Base-by-base conservation (phyloP, 2,888 invertebrate species). In the Heteromyza rotundicornis region DNA sequence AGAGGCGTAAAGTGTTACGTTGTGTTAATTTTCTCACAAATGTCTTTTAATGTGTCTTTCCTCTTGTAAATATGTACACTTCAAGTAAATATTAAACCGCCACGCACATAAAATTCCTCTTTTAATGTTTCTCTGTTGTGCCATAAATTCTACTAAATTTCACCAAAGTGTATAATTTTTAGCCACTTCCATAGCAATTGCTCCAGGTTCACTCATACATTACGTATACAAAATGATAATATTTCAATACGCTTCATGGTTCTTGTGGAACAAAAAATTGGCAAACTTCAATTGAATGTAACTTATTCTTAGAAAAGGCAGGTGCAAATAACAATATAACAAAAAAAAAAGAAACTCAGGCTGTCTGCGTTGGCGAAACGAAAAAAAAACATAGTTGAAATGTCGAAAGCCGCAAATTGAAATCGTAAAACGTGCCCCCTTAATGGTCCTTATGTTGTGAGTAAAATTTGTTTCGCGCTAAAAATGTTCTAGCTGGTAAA, bases 391-490 rank as follows among this genome's bases (percentile, higher is more conserved):
- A n/a, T n/a, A n/a, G n/a, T n/a, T n/a, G n/a, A n/a, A 32, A 32
- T 32, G 32, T 12, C 7, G 32, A 32, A 17, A 47, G 40, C 27
- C 47, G 52, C 52, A 53, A 23, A 52, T 19, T 24, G 23, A 22
- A 36, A 53, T 44, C 22, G 40, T 14, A 19, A 44, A 59, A 59
- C 47, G 53, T 53, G 53, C 24, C 23, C 16, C 40, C 60, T 60
- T 60, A 54, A 60, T 54, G 47, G 55, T 55, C 47, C 54, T 60
- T 60, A 16, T 17, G 60, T 49, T 54, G 35, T n/a, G n/a, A n/a
- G n/a, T n/a, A n/a, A n/a, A n/a, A n/a, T n/a, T n/a, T n/a, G n/a
- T n/a, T n/a, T n/a, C n/a, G n/a, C n/a, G n/a, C n/a, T n/a, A n/a
- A n/a, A n/a, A n/a, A n/a, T n/a, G n/a, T n/a, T n/a, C n/a, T n/a